Evolutionary conservation across 1,140 invertebrate genomes (phyloP), one percentile per base, ranked within the genome.

Genomic region (Drosophila rufa): DNA sequence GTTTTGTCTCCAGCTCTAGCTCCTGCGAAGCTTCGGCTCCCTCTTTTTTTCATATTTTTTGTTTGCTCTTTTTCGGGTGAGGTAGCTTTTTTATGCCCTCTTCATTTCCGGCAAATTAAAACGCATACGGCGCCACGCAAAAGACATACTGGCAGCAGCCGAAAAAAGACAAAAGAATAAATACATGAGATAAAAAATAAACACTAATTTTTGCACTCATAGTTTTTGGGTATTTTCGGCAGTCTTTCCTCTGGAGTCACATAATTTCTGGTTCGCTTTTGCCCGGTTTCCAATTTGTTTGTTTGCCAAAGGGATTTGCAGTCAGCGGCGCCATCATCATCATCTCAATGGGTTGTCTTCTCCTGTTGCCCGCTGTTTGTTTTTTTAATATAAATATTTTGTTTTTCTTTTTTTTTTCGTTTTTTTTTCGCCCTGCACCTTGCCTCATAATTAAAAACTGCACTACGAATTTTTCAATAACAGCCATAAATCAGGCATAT

Each of bases 401-500:
- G 17, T 19, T 56, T 17, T 15, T 42, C 46, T 46, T 38, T 27
- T n/a, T 47, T 15, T 33, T 12, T 17, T 11, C 47, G 6, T 55
- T 25, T 57, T 40, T 42, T 56, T 38, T 43, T 36, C 14, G 45
- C 25, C 47, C 67, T 68, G 56, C 80, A 76, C 70, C 81, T 65
- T 66, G 83, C 60, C 75, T 81, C 87, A 87, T 91, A 91, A 91
- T 91, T 91, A 91, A 91, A 91, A 91, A 87, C 75, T 68, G 79
- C 89, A 82, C 75, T 75, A 86, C 59, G 84, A 91, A 92, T 87
- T 92, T 92, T 92, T 92, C 91, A 92, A 92, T 92, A 92, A 92
- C 91, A 87, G 80, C 90, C 70, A 92, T 92, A 92, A 92, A 92
- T 92, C 91, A 92, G 73, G 80, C 80, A 87, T 84, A 91, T 92